Base-by-base conservation (phyloP, 2,888 invertebrate species). In the Lasioglossum villosulum region DNA sequence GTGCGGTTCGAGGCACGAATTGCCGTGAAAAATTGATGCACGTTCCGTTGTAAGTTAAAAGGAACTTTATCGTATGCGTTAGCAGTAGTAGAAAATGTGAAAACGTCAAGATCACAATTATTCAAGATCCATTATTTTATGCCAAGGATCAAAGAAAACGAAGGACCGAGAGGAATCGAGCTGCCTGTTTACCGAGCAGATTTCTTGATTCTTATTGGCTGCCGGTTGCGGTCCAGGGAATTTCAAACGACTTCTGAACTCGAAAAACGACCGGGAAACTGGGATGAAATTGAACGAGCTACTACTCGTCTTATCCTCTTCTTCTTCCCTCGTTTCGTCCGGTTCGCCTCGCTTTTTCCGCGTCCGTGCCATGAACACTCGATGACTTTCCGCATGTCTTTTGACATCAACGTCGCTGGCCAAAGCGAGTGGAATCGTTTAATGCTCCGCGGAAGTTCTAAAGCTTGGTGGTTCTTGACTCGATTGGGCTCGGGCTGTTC, bases 301-400 rank as follows among this genome's bases (percentile, higher is more conserved):
- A 23, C 48, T 48, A 23, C 48, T 52, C 48, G 48, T 23, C 48
- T 23, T 52, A 23, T 52, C 23, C 52, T 52, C 23, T 8, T 52
- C 52, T n/a, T 52, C 52, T 10, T 10, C 3, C 52, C 1, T 52
- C 10, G 2, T 23, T 23, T 2, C n/a, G 52, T 3, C 48, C 8
- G 52, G 1, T 52, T 4, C n/a, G 52, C 1, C 52, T 10, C 52
- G 23, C 52, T 10, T 52, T 52, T 52, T 52, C 52, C 52, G n/a
- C 23, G 23, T n/a, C 3, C 52, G 23, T n/a, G 52, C 10, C n/a
- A n/a, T 10, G 52, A 52, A n/a, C 52, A n/a, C 52, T 52, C 52
- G 52, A 52, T 52, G n/a, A 52, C 52, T 52, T 52, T 52, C n/a
- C 52, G 52, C 52, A n/a, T 52, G 52, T 52, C 52, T n/a, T 52